These are phyloP conservation scores for Glyptemys insculpta DNA, from an alignment of 2,797 vertebrate species.

Conservation along the genomic window DNA sequence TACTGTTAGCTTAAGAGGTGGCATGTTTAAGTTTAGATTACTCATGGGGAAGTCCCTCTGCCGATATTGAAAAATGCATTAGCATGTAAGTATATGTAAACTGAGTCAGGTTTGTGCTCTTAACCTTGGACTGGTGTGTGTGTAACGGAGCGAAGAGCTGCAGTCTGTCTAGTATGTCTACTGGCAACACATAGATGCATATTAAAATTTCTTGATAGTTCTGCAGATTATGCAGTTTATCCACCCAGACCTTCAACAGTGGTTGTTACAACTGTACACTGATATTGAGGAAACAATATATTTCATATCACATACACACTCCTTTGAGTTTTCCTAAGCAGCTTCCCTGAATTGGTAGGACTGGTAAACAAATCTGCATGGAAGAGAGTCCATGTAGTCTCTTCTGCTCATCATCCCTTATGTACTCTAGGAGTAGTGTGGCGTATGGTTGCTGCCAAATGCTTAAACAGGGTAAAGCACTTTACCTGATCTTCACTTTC, in stretches of 20 bases:
- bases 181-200: accelerated
- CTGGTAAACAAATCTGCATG: background rate
- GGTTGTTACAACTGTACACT: background rate
- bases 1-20: background rate
- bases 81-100: background rate
- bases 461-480: background rate
- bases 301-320: background rate
- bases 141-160: too few relatives aligned
- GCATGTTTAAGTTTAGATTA: background rate
- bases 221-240: background rate
- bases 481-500: too few relatives aligned
- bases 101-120: background rate
- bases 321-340: background rate
- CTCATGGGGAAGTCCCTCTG: background rate
- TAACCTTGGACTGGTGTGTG: background rate
- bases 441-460: background rate
- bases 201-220: background rate
- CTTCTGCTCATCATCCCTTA: background rate
- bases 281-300: background rate
- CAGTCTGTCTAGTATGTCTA: background rate
- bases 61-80: background rate
- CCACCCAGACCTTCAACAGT: background rate
- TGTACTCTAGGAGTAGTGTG: background rate
- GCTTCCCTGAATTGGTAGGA: background rate
- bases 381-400: background rate